These are phyloP conservation scores for Hemichromis elongatus DNA, from an alignment of 2,113 vertebrate species.

Conservation along the genomic window DNA sequence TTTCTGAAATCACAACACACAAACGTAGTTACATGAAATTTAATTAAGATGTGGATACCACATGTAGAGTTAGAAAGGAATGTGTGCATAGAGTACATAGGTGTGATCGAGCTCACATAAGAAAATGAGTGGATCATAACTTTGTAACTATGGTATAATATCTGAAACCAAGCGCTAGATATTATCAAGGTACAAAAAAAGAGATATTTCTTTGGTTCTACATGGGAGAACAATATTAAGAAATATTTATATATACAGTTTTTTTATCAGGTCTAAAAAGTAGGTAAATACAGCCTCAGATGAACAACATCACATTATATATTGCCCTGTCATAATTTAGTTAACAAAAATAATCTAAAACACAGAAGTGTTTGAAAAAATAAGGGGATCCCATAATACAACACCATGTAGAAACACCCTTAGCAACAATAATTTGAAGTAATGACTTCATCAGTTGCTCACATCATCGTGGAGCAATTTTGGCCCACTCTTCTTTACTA, in stretches of 20 bases:
- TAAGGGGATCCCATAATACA: fast-evolving
- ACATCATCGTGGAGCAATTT: neutral
- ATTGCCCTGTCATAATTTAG: neutral
- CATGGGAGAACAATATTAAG: neutral
- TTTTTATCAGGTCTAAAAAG: neutral
- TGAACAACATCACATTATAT: neutral
- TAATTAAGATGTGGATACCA: neutral
- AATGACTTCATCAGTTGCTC: neutral
- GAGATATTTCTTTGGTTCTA: neutral
- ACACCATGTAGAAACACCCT: neutral
- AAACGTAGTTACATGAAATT: neutral
- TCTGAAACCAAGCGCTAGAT: neutral
- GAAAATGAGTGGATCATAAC: neutral
- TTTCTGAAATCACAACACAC: neutral
- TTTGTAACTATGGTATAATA: neutral
- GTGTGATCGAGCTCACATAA: neutral
- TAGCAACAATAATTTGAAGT: neutral
- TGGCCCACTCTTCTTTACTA: neutral
- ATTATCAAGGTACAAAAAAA: neutral
- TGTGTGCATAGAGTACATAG: neutral
- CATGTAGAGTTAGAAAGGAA: neutral
- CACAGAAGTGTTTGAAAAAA: neutral
- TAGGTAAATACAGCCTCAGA: neutral
- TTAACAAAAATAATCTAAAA: neutral
- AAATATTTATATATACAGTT: neutral